phyloP scores from a whole-genome alignment of 2,888 invertebrate species.

The Eremobia ochroleuca region DNA sequence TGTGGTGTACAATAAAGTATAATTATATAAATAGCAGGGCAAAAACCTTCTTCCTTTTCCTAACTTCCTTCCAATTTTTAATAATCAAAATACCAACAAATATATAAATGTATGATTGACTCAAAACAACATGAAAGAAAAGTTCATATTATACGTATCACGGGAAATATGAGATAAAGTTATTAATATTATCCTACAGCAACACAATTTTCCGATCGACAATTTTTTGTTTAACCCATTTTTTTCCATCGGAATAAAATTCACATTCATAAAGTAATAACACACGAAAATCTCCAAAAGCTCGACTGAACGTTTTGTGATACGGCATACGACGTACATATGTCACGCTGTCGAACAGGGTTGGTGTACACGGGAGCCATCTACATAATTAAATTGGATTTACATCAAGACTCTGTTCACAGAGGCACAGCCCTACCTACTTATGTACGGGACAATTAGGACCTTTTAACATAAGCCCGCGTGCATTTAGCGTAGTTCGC shows the following conservation, averaged over 20 bases:
- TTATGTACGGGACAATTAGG: slow-evolving; percentile 64
- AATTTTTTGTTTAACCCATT: slow-evolving; percentile 18
- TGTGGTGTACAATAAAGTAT: too few relatives aligned
- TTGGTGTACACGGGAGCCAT: slow-evolving; percentile 57
- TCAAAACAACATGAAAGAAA: background rate
- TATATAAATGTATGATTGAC: background rate
- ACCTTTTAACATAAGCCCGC: slow-evolving; percentile 62
- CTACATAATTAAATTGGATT: slow-evolving; percentile 78
- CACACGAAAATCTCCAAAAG: slow-evolving; percentile 58
- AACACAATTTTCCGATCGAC: slow-evolving; percentile 8
- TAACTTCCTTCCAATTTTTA: too few relatives aligned
- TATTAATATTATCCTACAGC: background rate
- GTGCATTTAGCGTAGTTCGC: slow-evolving; percentile 54
- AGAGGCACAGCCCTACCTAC: slow-evolving; percentile 58
- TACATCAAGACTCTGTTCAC: slow-evolving; percentile 69
- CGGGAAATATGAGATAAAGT: background rate
- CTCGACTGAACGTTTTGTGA: slow-evolving; percentile 52
- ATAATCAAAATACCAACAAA: too few relatives aligned
- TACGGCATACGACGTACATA: slow-evolving; percentile 28
- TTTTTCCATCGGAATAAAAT: slow-evolving; percentile 20
- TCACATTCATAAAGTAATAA: slow-evolving; percentile 52
- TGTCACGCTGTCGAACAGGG: slow-evolving; percentile 49
- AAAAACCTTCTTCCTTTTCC: background rate
- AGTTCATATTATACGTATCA: background rate
- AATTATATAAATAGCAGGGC: background rate